phyloP scores from a whole-genome alignment of 2,888 invertebrate species.

The Acrobasis consociella region DNA sequence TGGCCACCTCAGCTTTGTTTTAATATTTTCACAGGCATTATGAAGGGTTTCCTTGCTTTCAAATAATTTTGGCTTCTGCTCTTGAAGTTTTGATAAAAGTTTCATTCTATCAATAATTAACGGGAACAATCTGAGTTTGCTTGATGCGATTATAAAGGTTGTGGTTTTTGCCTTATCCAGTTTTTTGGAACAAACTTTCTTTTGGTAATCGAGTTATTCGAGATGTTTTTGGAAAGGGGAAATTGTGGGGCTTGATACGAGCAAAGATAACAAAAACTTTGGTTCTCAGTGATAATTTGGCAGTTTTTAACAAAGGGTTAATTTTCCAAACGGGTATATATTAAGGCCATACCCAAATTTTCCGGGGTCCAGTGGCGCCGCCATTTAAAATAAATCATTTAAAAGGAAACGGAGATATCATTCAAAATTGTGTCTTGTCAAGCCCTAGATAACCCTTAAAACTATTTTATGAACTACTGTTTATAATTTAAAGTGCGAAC shows the following conservation, averaged over 20 bases:
- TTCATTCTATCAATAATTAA: constrained; percentile 83
- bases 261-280: constrained; percentile 3
- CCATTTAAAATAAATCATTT: too few species aligned
- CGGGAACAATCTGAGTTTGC: constrained; percentile 71
- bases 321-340: too few species aligned
- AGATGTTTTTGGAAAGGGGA: constrained; percentile 46
- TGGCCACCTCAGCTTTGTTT: constrained; percentile 81
- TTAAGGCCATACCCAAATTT: too few species aligned
- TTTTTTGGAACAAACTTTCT: constrained; percentile 51
- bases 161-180: constrained; percentile 66
- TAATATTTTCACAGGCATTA: constrained; percentile 83
- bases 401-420: too few species aligned
- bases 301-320: background rate
- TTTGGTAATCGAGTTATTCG: constrained; percentile 56
- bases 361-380: too few species aligned
- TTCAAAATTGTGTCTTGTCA: too few species aligned
- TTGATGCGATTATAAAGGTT: constrained; percentile 80
- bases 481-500: too few species aligned
- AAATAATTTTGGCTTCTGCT: constrained; percentile 83
- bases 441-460: too few species aligned
- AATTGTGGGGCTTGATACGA: constrained; percentile 29
- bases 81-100: constrained; percentile 82
- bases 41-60: constrained; percentile 82
- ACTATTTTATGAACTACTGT: too few species aligned
- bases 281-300: background rate